These are phyloP conservation scores for Haemorhous mexicanus DNA, from an alignment of 2,113 vertebrate genomes.

Conservation along the genomic window DNA sequence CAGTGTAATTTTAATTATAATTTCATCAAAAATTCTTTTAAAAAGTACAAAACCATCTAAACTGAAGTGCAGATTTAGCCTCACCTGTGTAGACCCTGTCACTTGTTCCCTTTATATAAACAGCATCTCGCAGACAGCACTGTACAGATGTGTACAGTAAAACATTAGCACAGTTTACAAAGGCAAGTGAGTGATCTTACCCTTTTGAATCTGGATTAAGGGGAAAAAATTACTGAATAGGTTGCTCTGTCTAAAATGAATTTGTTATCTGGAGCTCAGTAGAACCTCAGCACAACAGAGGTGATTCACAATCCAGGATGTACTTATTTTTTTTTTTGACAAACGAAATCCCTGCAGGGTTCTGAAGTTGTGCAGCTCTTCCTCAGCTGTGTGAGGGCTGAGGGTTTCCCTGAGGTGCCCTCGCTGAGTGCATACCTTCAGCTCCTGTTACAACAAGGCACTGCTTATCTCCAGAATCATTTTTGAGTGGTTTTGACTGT, in stretches of 20 bases:
- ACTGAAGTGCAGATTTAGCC: neutral
- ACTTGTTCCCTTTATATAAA: neutral
- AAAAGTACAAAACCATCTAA: neutral
- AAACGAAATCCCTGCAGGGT: neutral
- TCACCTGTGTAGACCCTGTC: neutral
- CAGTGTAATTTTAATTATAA: neutral
- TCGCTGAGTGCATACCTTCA: accelerated
- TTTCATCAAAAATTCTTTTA: neutral
- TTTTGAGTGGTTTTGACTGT: neutral
- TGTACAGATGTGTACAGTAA: neutral
- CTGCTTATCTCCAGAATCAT: neutral
- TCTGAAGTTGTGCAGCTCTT: neutral
- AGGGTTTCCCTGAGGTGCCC: neutral
- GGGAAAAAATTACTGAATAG: neutral
- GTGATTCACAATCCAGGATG: neutral
- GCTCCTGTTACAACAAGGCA: neutral
- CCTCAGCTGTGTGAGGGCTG: neutral
- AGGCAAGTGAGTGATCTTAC: neutral
- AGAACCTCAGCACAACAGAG: neutral
- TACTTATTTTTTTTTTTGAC: neutral
- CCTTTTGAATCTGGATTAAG: slow-evolving; percentile 19
- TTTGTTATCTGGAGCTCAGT: neutral
- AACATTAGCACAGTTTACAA: slow-evolving; percentile 23
- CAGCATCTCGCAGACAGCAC: neutral
- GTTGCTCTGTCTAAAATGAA: neutral